A percentile compares a stretch with the other conserved stretches of the same genome.
Evolutionary conservation across 2,797 vertebrate genomes (phyloP).

Genomic region (Ibycter americanus): DNA sequence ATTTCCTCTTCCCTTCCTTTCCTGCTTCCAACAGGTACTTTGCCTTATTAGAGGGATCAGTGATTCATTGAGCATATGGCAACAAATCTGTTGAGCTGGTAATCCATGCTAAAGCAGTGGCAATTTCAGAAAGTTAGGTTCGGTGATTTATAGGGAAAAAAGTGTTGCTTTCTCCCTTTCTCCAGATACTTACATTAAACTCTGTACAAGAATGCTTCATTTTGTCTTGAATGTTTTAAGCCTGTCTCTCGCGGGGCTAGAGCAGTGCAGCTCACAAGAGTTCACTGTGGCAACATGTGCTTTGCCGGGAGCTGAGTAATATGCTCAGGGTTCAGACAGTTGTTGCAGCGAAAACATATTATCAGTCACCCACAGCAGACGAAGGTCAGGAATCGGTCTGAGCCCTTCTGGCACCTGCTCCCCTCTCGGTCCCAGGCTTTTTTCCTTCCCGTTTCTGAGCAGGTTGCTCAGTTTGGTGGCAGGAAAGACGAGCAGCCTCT

Average conservation of each 20-base stretch:
- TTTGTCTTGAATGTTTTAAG: not conserved
- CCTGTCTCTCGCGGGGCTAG: not conserved
- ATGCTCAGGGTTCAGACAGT: not conserved
- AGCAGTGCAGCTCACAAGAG: not conserved
- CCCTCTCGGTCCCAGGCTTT: accelerated
- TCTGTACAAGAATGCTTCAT: not conserved
- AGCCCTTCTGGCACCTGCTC: not conserved
- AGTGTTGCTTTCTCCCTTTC: not conserved
- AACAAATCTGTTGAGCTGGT: not conserved
- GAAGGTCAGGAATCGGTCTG: not conserved
- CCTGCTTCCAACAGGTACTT: not conserved
- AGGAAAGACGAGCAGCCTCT: not conserved
- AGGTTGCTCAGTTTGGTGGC: not conserved
- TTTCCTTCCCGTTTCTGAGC: not conserved
- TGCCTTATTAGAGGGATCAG: not conserved
- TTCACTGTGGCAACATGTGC: not conserved
- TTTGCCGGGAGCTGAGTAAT: not conserved
- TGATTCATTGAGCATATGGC: slow-evolving; percentile 19
- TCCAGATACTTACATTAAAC: not conserved
- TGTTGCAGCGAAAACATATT: not conserved
- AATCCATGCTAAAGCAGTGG: not conserved
- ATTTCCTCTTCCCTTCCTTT: not conserved
- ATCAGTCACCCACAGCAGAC: not conserved
- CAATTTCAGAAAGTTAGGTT: not conserved
- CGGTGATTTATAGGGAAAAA: not conserved